Percentiles rank a stretch among this genome's conserved stretches.
These are phyloP conservation scores for Agrochola lota DNA, from an alignment of 2,888 invertebrate genomes.

Conservation along the genomic window DNA sequence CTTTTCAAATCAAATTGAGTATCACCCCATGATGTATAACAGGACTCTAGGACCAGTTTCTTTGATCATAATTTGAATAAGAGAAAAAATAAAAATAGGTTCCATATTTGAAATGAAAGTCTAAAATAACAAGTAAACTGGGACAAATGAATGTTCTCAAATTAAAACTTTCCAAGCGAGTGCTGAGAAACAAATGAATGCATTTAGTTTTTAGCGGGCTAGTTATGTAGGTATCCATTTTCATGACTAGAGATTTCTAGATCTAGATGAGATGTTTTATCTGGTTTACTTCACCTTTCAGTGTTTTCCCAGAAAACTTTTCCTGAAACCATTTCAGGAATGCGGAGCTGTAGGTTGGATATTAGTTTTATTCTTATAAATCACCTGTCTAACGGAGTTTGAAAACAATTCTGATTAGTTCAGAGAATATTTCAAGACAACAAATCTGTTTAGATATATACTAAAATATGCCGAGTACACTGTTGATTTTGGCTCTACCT, in stretches of 20 bases:
- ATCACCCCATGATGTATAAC: background rate
- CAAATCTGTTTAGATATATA: background rate
- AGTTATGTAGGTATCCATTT: too few species aligned
- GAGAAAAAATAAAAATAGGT: background rate
- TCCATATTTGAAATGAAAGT: background rate
- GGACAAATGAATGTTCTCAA: too few species aligned
- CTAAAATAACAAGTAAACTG: background rate
- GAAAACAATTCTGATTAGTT: constrained; percentile 2
- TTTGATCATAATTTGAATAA: background rate
- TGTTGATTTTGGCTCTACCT: background rate
- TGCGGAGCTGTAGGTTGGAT: background rate
- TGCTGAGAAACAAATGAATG: background rate
- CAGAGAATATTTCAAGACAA: background rate
- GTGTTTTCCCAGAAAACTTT: background rate
- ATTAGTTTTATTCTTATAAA: constrained; percentile 7
- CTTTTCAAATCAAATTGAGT: background rate
- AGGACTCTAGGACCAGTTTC: too few species aligned
- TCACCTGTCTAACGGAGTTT: background rate
- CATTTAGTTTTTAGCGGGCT: too few species aligned
- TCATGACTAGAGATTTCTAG: too few species aligned
- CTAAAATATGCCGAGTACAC: background rate
- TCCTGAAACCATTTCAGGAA: background rate
- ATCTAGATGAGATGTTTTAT: background rate
- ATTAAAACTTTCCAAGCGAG: too few species aligned
- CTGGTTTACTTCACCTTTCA: constrained; percentile 12